Evolutionary conservation across 2,113 vertebrate genomes (phyloP).

Genomic region (Ondatra zibethicus): DNA sequence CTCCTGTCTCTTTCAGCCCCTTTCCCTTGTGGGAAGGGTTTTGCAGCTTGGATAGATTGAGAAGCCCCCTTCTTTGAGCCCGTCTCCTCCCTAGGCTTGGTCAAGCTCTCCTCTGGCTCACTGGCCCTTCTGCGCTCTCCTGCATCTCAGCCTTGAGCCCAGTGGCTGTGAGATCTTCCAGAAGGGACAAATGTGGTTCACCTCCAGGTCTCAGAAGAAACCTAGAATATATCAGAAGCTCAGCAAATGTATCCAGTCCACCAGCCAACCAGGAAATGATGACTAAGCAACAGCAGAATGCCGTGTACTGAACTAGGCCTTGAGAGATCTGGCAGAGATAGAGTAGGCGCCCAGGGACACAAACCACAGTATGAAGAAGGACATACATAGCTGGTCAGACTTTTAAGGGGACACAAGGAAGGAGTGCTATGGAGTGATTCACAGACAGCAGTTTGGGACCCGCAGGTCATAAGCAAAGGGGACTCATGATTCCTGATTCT

Average conservation of each 20-base stretch:
- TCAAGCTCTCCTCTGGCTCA: neutral
- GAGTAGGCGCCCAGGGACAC: neutral
- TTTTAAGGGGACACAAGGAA: neutral
- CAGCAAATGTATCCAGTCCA: neutral
- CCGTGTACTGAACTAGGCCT: neutral
- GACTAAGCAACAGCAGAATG: neutral
- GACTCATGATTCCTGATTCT: neutral
- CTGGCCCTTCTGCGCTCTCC: neutral
- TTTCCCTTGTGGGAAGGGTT: neutral
- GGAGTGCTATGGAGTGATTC: neutral
- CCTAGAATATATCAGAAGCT: neutral
- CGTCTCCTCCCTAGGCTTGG: neutral
- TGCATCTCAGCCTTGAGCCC: neutral
- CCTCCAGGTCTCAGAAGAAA: neutral
- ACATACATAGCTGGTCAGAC: neutral
- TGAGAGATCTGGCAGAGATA: neutral
- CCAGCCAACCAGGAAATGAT: neutral
- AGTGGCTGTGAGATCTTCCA: neutral
- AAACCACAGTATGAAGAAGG: neutral
- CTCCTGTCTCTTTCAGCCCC: neutral
- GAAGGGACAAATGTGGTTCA: neutral
- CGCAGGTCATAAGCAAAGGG: neutral
- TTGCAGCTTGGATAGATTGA: neutral
- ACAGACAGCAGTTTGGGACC: neutral
- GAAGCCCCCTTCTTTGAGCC: accelerated